Base-by-base conservation (phyloP, 2,888 invertebrate species). In the Diarsia rubi region DNA sequence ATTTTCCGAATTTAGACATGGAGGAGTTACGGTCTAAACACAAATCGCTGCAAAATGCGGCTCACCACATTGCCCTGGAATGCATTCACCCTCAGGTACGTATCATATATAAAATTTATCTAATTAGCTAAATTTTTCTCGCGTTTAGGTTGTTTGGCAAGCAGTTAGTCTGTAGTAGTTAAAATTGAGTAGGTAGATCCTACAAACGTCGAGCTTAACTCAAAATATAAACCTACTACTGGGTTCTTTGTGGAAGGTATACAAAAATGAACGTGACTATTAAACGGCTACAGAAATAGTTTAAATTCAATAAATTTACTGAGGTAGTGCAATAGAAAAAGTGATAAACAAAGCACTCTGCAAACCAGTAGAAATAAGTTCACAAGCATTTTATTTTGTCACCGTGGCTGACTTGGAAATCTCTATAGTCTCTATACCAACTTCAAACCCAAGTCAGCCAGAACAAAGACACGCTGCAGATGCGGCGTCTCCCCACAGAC, bases 61-160 rank as follows among this genome's bases (percentile, higher is more conserved):
- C 96, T 47, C 96, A 96, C 84, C 95, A 96, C 81, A 96, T 95
- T 66, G 95, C 95, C 37, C 82, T 96, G 78, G 96, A 96, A 75
- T 96, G 94, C 83, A 94, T 96, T 63, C 92, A 95, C 88, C 93
- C 95, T 76, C 95, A 96, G 95, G 96, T 62, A 16, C 42, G 44
- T 42, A 24, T 42, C n/a, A 60, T 8, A 21, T 2, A n/a, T 16
- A 24, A 49, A 57, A 31, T 19, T 16, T 27, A 42, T 47, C 4
- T 45, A 47, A 47, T 3, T 42, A 62, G 14, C 16, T 19, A 27
- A 1, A 37, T 52, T 1, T 45, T 19, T 49, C n/a, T 49, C 3
- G n/a, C 11, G 21, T 24, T 3, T 31, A 24, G 0, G 21, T 31
- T 31, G 11, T 24, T 45, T 49, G 21, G 21, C 45, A 12, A 54